Percentiles rank a stretch among this genome's conserved stretches.
Conservation (phyloP, 2,113 vertebrate genomes). For the Helogale parvula region DNA sequence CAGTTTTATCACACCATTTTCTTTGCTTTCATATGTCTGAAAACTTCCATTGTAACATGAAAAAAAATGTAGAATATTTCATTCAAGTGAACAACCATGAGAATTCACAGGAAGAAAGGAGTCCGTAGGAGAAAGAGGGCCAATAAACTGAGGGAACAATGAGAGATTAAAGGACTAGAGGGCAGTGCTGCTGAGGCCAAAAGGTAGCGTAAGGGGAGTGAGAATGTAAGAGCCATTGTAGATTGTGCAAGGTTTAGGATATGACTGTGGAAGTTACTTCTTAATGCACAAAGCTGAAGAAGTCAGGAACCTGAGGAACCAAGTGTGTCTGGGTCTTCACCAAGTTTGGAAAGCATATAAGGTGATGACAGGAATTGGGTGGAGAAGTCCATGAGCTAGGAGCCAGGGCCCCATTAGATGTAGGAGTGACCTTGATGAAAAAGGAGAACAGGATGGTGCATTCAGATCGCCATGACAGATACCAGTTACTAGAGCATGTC, state of each 20-base stretch:
- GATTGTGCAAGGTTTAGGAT: too few species aligned
- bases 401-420: neutral
- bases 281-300: neutral
- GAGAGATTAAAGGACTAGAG: neutral
- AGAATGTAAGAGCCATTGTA: neutral
- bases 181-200: neutral
- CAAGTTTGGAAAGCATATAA: neutral
- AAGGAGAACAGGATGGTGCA: neutral
- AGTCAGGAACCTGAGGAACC: neutral
- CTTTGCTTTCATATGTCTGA: neutral
- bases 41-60: neutral
- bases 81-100: neutral
- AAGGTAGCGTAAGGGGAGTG: neutral
- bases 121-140: neutral
- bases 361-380: neutral
- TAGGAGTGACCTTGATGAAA: neutral
- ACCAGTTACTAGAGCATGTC: neutral
- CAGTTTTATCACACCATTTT: neutral
- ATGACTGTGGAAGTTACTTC: neutral
- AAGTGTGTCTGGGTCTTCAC: accelerated
- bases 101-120: neutral
- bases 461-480: neutral
- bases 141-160: neutral
- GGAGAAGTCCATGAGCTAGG: neutral
- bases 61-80: neutral